phyloP scores from a whole-genome alignment of 2,797 vertebrate genomes.

The Mormyrus proboscirostris region DNA sequence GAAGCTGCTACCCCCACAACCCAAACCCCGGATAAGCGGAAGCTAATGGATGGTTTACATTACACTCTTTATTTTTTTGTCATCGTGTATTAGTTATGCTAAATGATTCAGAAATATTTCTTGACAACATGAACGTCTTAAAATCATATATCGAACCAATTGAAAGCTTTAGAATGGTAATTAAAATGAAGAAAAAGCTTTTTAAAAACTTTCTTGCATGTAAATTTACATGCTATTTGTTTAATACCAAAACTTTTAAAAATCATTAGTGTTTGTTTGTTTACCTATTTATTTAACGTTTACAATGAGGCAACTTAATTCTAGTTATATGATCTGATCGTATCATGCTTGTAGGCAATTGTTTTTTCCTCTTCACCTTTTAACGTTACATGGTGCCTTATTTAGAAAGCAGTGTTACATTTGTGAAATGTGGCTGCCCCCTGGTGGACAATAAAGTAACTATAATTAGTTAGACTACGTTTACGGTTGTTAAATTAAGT shows the following conservation, averaged over 20 bases:
- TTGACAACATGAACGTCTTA: background rate
- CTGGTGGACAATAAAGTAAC: constrained; percentile 1
- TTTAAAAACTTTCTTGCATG: background rate
- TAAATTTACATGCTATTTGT: background rate
- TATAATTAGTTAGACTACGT: background rate
- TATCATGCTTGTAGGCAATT: background rate
- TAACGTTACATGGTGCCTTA: background rate
- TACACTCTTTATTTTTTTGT: background rate
- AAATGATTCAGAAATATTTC: background rate
- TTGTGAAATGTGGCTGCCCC: background rate
- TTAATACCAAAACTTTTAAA: background rate
- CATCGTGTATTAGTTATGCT: background rate
- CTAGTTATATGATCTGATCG: background rate
- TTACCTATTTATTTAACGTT: background rate
- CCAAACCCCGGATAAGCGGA: too few relatives aligned
- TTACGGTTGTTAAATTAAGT: background rate
- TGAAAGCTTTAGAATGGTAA: background rate
- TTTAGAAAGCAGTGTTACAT: background rate
- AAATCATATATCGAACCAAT: background rate
- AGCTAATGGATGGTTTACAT: background rate
- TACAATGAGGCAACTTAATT: background rate
- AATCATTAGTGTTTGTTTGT: background rate
- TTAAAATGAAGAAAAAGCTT: background rate
- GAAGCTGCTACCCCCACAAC: too few relatives aligned
- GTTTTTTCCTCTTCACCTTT: background rate